Evolutionary conservation across 2,797 vertebrate genomes (phyloP), one percentile per base, ranked within the genome.

Genomic region (Pipistrellus kuhlii): DNA sequence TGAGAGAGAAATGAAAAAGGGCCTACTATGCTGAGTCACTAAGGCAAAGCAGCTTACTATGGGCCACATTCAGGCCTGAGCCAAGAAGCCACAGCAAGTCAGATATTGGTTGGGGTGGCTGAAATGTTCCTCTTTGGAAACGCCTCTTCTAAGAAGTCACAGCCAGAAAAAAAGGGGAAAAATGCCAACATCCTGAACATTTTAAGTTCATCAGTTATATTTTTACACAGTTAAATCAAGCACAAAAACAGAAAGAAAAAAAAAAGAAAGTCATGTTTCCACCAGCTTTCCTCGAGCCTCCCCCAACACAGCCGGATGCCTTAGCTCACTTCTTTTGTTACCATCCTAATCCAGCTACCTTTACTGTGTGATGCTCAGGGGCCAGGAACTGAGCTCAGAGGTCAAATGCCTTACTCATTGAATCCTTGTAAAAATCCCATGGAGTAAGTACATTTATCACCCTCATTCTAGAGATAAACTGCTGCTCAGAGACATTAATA

Each of bases 1-100:
- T 97, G 97, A 98, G 97, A 98, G 98, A 98, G 97, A 98, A 97
- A 98, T 98, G 97, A 98, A 98, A 98, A 98, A 97, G 97, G 98
- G 98, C 98, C 98, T 98, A 98, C 98, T 98, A 98, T 98, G 98
- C 98, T 98, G 98, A 98, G 98, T 98, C 98, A 98, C 98, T 97
- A 96, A 98, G 98, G 97, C 97, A 98, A 98, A 98, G 87, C 97
- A 98, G 97, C 98, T 98, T 98, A 98, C 98, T 98, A 98, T 98
- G 98, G 98, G 98, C 98, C 98, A 98, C 97, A 98, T 98, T 98
- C 97, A 98, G 98, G 95, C 97, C 97, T 96, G 98, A 98, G 98
- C 98, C 98, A 98, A 97, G 97, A 98, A 87, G 93, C 98, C 97
- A 97, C 96, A 98, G 97, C 97, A 96, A 98, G 98, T 98, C 97